These are phyloP conservation scores for Bellardia bayeri DNA, from an alignment of 2,888 invertebrate species.

Conservation along the genomic window DNA sequence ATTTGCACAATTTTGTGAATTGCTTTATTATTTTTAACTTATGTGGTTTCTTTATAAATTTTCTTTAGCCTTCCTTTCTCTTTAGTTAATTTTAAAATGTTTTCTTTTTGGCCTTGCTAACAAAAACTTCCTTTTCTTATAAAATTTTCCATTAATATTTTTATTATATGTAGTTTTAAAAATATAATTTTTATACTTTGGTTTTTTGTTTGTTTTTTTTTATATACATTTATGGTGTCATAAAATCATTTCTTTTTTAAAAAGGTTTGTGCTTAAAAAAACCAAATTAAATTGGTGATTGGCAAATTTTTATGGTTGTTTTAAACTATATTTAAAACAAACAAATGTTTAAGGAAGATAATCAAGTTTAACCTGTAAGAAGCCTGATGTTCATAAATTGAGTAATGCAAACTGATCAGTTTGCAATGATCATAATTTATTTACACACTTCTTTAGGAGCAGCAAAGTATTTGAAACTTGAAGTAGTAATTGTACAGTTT, in stretches of 20 bases:
- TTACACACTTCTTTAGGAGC: neutral
- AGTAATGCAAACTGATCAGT: neutral
- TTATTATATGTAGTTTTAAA: slow-evolving; percentile 41
- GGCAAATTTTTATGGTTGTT: neutral
- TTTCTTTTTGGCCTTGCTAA: slow-evolving; percentile 30
- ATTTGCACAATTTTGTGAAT: too few relatives aligned
- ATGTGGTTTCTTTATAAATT: slow-evolving; percentile 33
- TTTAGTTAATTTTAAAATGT: slow-evolving; percentile 38
- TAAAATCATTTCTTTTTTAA: slow-evolving; percentile 33
- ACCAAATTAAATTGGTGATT: neutral
- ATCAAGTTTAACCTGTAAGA: slow-evolving; percentile 14
- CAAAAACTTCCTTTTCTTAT: neutral
- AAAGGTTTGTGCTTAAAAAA: slow-evolving; percentile 1
- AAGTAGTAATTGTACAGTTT: too few relatives aligned
- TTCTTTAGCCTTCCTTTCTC: slow-evolving; percentile 65
- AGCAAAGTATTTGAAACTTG: too few relatives aligned
- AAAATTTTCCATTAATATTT: slow-evolving; percentile 36
- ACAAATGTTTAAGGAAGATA: slow-evolving; percentile 57
- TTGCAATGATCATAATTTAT: slow-evolving; percentile 1
- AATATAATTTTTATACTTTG: slow-evolving; percentile 46
- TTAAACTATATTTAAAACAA: slow-evolving; percentile 37
- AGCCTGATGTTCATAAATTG: neutral
- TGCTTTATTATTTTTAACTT: slow-evolving; percentile 22
- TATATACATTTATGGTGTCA: slow-evolving; percentile 14
- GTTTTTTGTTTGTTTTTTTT: neutral